Conservation (phyloP, 2,888 invertebrate species). For the Stegophylla sp. region DNA sequence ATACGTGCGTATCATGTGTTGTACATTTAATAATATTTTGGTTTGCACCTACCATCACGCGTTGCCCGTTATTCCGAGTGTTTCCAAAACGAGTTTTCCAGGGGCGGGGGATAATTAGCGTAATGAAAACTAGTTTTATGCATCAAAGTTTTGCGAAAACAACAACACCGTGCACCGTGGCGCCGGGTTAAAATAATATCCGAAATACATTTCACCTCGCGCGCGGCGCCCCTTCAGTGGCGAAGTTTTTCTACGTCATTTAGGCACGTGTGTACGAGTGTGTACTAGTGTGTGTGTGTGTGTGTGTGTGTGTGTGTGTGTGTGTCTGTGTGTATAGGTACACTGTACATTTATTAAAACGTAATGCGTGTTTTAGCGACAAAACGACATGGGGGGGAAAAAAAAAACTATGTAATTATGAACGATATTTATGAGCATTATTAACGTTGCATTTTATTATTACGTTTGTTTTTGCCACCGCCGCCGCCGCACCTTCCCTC, state of each 20-base stretch:
- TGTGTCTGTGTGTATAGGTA: no score
- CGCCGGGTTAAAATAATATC: constrained; percentile 15
- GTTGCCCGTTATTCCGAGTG: no score
- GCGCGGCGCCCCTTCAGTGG: neutral
- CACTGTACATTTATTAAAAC: no score
- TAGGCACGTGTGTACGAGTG: neutral
- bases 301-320: no score
- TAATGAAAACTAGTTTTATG: constrained; percentile 29
- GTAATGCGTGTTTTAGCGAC: neutral
- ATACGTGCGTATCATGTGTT: no score
- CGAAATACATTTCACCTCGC: constrained; percentile 15
- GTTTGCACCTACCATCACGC: neutral
- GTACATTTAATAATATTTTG: neutral
- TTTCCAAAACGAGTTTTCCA: neutral
- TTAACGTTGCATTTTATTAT: constrained; percentile 23
- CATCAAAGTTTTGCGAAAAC: constrained; percentile 20
- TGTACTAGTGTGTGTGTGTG: no score
- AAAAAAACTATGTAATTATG: neutral
- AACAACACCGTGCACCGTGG: neutral
- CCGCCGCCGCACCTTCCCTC: no score
- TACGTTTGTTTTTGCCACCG: no score
- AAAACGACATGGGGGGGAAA: no score
- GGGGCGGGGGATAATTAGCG: constrained; percentile 2
- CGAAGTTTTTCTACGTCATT: neutral
- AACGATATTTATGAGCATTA: constrained; percentile 23